Evolutionary conservation across 2,888 invertebrate genomes (phyloP).

Genomic region (Leptinotarsa juncta): DNA sequence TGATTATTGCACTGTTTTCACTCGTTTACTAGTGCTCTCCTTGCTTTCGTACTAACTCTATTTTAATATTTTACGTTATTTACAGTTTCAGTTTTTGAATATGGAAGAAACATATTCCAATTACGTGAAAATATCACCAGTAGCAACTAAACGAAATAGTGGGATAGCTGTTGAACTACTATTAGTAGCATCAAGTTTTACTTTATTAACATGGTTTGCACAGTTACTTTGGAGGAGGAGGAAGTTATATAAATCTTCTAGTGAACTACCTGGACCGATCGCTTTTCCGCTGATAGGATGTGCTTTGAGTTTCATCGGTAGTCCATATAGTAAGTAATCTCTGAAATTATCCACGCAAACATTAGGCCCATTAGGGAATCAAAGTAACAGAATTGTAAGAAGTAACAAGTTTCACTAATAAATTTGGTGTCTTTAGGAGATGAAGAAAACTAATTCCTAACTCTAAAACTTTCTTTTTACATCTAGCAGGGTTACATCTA

Average conservation of each 20-base stretch:
- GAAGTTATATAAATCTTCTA: slow-evolving; percentile 48
- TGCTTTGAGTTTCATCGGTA: slow-evolving; percentile 49
- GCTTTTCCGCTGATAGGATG: slow-evolving; percentile 53
- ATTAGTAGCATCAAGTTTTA: slow-evolving; percentile 27
- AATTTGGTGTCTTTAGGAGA: no score
- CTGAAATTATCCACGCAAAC: neutral
- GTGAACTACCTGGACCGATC: slow-evolving; percentile 49
- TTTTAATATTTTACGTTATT: neutral
- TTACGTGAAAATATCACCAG: slow-evolving; percentile 4
- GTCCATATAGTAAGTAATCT: slow-evolving; percentile 47
- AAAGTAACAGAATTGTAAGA: no score
- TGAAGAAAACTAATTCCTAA: no score
- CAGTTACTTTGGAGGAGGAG: slow-evolving; percentile 51
- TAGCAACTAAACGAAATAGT: slow-evolving; percentile 12
- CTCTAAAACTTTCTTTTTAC: no score
- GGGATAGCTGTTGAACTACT: slow-evolving; percentile 31
- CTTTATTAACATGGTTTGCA: slow-evolving; percentile 44
- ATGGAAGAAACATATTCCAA: slow-evolving; percentile 15
- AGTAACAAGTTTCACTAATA: no score
- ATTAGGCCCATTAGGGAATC: neutral
- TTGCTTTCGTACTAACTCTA: neutral
- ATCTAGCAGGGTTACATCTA: no score
- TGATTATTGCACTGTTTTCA: no score
- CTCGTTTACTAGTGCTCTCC: no score
- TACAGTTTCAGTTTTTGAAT: neutral